Evolutionary conservation across 2,113 vertebrate species (phyloP).

Genomic region (Amblyopsis rosae): DNA sequence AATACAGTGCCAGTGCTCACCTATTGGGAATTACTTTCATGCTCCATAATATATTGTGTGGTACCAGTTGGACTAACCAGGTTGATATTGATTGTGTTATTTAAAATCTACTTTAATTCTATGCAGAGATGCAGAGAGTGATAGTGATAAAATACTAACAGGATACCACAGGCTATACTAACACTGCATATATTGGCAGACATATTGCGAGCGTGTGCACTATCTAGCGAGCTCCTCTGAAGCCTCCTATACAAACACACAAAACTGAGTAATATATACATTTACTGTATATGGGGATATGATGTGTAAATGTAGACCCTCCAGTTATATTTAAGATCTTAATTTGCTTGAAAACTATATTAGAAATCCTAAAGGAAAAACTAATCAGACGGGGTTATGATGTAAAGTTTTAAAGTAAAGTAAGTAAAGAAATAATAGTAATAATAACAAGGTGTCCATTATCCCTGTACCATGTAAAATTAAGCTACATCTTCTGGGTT

Average conservation of each 20-base stretch:
- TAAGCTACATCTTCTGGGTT: slow-evolving; percentile 15
- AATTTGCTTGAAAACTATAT: too few species aligned
- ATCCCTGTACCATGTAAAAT: neutral
- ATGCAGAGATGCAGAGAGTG: slow-evolving; percentile 28
- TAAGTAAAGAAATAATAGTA: too few species aligned
- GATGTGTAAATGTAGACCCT: too few species aligned
- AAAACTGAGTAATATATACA: too few species aligned
- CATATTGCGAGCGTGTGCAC: too few species aligned
- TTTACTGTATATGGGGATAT: too few species aligned
- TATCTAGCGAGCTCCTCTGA: too few species aligned
- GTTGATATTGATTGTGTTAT: slow-evolving; percentile 47
- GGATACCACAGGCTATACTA: slow-evolving; percentile 31
- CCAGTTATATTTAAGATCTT: too few species aligned
- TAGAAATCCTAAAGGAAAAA: too few species aligned
- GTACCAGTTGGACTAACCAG: slow-evolving; percentile 42
- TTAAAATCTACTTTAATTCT: slow-evolving; percentile 54
- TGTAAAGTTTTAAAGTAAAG: neutral
- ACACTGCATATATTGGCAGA: neutral
- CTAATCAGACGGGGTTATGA: neutral
- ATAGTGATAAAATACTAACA: neutral
- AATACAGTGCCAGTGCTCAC: neutral
- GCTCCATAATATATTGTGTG: slow-evolving; percentile 15
- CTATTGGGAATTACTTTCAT: neutral
- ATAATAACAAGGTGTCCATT: neutral
- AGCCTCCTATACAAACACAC: too few species aligned